Conservation (phyloP, 2,888 invertebrate genomes). For the Scrobipalpa atriplicella region DNA sequence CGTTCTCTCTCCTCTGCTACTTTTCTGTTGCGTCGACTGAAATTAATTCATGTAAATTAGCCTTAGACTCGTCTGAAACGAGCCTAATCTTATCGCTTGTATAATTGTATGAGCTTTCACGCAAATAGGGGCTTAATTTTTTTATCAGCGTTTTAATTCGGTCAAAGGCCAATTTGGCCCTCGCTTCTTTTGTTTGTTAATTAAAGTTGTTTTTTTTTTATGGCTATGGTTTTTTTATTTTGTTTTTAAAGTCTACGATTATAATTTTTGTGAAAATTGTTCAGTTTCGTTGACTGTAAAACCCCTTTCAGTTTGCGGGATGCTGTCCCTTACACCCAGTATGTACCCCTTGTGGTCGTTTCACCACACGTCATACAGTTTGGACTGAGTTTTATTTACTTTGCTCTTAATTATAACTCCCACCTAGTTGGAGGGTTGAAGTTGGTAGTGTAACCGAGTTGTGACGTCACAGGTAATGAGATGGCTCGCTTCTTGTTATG, state of each 20-base stretch:
- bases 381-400: not conserved
- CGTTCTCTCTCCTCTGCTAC: conserved; percentile 49
- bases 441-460: conserved; percentile 1
- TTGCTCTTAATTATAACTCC: conserved; percentile 18
- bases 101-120: conserved; percentile 30
- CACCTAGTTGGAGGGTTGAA: not conserved
- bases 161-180: conserved; percentile 19
- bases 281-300: no score
- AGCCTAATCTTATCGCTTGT: conserved; percentile 61
- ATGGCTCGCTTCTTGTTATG: not conserved
- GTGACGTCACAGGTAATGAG: not conserved
- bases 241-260: not conserved
- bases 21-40: conserved; percentile 59
- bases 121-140: conserved; percentile 32
- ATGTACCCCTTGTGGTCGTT: no score
- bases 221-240: not conserved
- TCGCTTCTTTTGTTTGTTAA: not conserved
- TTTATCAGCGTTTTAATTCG: conserved; percentile 30
- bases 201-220: not conserved
- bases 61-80: conserved; percentile 60
- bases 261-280: not conserved
- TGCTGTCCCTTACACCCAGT: no score
- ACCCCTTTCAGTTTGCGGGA: no score
- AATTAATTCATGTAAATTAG: conserved; percentile 72
- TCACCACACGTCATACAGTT: no score